Conservation (phyloP, 2,113 vertebrate species). For the Xiphias gladius region DNA sequence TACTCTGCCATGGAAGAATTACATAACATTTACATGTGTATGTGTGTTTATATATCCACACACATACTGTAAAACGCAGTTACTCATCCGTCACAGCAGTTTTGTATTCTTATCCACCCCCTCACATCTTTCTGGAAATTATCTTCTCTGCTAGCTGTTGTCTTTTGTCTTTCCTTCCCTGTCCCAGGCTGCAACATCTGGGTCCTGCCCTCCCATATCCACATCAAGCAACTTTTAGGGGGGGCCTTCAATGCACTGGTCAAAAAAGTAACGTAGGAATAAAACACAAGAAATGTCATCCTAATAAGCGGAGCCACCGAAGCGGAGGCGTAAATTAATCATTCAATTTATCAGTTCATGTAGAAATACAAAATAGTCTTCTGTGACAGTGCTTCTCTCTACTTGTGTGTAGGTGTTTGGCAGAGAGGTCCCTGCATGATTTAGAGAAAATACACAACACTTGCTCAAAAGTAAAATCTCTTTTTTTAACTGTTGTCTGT, state of each 20-base stretch:
- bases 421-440: constrained; percentile 72
- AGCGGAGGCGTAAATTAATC: constrained; percentile 72
- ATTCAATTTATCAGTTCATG: constrained; percentile 74
- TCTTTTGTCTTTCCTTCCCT: constrained; percentile 58
- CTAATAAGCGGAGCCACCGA: constrained; percentile 44
- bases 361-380: constrained; percentile 64
- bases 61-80: constrained; percentile 47
- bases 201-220: constrained; percentile 52
- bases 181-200: constrained; percentile 65
- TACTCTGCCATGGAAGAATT: constrained; percentile 22
- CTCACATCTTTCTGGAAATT: constrained; percentile 66
- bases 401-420: constrained; percentile 78
- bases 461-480: constrained; percentile 60
- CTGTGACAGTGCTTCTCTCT: constrained; percentile 66
- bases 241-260: constrained; percentile 24
- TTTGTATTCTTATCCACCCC: constrained; percentile 61
- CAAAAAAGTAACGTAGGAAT: constrained; percentile 23
- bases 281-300: constrained; percentile 55
- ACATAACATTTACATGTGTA: constrained; percentile 11
- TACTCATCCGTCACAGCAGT: constrained; percentile 56
- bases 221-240: constrained; percentile 51
- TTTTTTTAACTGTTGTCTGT: constrained; percentile 55
- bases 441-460: constrained; percentile 77
- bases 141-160: constrained; percentile 51
- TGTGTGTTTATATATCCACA: background rate